Conservation (phyloP, 2,797 vertebrate species). For the Pantherophis vulpinus region DNA sequence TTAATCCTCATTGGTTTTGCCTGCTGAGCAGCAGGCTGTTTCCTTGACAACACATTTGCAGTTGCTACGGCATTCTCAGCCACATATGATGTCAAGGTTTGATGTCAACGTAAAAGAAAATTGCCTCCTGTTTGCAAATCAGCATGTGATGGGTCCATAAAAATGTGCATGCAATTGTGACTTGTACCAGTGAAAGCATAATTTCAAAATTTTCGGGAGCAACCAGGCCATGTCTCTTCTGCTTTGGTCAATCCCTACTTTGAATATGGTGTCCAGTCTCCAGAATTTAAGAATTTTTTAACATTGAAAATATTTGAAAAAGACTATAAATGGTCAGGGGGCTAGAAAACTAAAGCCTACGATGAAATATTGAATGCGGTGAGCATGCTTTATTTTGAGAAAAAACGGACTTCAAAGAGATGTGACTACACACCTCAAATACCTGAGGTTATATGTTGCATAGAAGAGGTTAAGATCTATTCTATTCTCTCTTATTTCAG, state of each 20-base stretch:
- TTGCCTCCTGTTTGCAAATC: background rate
- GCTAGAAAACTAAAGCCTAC: background rate
- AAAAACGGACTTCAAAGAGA: background rate
- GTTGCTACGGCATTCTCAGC: constrained; percentile 70
- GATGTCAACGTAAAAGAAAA: constrained; percentile 49
- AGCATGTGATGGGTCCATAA: background rate
- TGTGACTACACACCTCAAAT: background rate
- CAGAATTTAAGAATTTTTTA: background rate
- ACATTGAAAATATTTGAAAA: background rate
- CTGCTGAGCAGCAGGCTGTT: constrained; percentile 74
- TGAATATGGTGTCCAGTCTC: background rate
- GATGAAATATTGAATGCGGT: background rate
- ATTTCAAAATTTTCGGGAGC: background rate
- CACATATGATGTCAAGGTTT: constrained; percentile 70
- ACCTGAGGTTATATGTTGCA: background rate
- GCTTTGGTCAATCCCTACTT: background rate
- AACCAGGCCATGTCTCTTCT: background rate
- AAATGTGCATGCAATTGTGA: background rate
- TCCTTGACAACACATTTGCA: constrained; percentile 74
- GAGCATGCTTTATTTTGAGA: background rate
- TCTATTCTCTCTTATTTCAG: background rate
- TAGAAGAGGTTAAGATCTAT: background rate
- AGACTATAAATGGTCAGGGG: background rate
- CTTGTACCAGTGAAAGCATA: background rate
- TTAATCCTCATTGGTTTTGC: constrained; percentile 76